These are phyloP conservation scores for Scaptomyza flava DNA, from an alignment of 2,888 invertebrate genomes.

Conservation along the genomic window DNA sequence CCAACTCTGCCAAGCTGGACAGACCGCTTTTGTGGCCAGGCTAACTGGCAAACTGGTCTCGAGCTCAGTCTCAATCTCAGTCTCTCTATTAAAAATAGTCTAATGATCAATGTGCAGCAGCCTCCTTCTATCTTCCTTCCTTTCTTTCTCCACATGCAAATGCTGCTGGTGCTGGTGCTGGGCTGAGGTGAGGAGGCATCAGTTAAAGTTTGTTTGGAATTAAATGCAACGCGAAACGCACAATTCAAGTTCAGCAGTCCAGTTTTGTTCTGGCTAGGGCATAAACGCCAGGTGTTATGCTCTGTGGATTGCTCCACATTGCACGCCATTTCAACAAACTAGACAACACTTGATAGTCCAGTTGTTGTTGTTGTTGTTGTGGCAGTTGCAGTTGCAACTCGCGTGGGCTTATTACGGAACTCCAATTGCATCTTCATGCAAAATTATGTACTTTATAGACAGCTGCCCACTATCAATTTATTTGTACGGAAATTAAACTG, in stretches of 20 bases:
- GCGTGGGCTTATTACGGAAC: conserved; percentile 73
- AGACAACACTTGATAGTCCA: conserved; percentile 57
- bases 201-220: conserved; percentile 23
- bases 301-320: conserved; percentile 49
- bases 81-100: conserved; percentile 78
- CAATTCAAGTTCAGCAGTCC: conserved; percentile 56
- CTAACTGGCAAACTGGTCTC: conserved; percentile 57
- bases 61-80: conserved; percentile 34
- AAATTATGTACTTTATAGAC: conserved; percentile 28
- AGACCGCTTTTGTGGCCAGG: conserved; percentile 73
- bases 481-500: conserved; percentile 55
- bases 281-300: conserved; percentile 64
- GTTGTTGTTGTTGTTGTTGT: conserved; percentile 32
- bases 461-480: conserved; percentile 65
- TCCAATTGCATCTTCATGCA: conserved; percentile 62
- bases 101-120: conserved; percentile 65
- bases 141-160: conserved; percentile 54
- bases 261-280: conserved; percentile 60
- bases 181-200: conserved; percentile 3
- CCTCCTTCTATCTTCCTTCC: neutral
- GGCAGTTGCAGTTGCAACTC: conserved; percentile 30
- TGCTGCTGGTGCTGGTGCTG: conserved; percentile 15
- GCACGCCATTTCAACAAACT: conserved; percentile 43
- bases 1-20: conserved; percentile 65
- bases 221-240: conserved; percentile 44